Conservation (phyloP, 2,888 invertebrate species). For the Yponomeuta cagnagella region DNA sequence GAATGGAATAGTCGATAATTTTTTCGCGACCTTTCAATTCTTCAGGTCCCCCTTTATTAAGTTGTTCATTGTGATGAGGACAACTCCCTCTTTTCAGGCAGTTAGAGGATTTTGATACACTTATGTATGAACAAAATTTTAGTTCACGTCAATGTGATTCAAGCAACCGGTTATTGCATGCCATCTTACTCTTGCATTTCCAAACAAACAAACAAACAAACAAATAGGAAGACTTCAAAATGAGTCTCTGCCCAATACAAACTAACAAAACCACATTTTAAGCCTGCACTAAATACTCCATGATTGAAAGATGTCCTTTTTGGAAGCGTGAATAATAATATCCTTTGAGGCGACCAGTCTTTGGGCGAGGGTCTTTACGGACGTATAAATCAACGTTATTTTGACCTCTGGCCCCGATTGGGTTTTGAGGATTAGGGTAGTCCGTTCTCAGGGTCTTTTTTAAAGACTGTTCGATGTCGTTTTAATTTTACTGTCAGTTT, state of each 20-base stretch:
- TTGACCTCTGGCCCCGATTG: constrained; percentile 49
- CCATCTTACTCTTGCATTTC: background rate
- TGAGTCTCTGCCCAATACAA: background rate
- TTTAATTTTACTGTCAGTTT: constrained; percentile 29
- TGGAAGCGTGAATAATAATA: background rate
- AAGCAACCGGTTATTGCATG: too few relatives aligned
- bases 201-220: background rate
- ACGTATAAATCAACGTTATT: constrained; percentile 51
- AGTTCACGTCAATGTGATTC: too few relatives aligned
- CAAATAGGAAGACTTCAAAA: background rate
- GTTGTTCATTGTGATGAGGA: too few relatives aligned
- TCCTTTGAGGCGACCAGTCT: background rate
- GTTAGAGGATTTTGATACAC: too few relatives aligned
- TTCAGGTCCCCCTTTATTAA: too few relatives aligned
- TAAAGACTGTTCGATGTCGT: constrained; percentile 51
- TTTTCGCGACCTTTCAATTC: too few relatives aligned
- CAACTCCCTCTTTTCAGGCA: too few relatives aligned
- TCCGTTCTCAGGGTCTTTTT: constrained; percentile 28
- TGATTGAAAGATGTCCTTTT: background rate
- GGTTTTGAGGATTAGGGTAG: constrained; percentile 34
- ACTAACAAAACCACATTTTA: constrained; percentile 1
- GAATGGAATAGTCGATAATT: too few relatives aligned
- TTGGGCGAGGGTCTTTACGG: background rate
- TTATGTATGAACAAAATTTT: too few relatives aligned
- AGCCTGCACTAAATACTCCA: background rate